phyloP scores from a whole-genome alignment of 2,888 invertebrate species.

The Digitonthophagus gazella region DNA sequence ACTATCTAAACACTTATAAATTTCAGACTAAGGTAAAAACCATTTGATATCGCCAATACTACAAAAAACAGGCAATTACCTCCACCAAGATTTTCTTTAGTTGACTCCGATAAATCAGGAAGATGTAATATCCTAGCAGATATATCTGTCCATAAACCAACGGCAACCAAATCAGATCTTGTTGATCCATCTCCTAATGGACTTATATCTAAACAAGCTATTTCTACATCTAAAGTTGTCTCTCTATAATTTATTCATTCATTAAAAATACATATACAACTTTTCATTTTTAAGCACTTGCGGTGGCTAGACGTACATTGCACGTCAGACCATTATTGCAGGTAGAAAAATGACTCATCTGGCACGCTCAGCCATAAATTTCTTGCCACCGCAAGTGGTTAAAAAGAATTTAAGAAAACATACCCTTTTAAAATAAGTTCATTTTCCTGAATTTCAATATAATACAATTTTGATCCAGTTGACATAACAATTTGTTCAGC shows the following conservation, averaged over 20 bases:
- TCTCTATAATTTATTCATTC: conserved; percentile 50
- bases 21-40: no score
- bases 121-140: conserved; percentile 83
- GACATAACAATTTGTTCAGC: conserved; percentile 76
- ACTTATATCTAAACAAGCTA: conserved; percentile 93
- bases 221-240: conserved; percentile 84
- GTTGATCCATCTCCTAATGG: conserved; percentile 65
- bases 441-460: conserved; percentile 69
- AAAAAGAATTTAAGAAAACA: no score
- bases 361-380: no score
- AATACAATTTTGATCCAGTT: conserved; percentile 83
- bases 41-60: no score
- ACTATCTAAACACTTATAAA: no score
- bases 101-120: conserved; percentile 76
- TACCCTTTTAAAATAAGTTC: conserved; percentile 63
- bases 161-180: conserved; percentile 75
- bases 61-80: no score
- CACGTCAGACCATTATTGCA: no score
- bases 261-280: not conserved
- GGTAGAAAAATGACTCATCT: no score
- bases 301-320: no score
- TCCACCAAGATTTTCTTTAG: conserved; percentile 86
- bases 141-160: conserved; percentile 97
- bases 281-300: not conserved
- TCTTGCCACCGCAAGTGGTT: no score